Percentiles rank a stretch among this genome's conserved stretches.
Conservation (phyloP, 2,797 vertebrate genomes). For the Acanthopagrus latus region DNA sequence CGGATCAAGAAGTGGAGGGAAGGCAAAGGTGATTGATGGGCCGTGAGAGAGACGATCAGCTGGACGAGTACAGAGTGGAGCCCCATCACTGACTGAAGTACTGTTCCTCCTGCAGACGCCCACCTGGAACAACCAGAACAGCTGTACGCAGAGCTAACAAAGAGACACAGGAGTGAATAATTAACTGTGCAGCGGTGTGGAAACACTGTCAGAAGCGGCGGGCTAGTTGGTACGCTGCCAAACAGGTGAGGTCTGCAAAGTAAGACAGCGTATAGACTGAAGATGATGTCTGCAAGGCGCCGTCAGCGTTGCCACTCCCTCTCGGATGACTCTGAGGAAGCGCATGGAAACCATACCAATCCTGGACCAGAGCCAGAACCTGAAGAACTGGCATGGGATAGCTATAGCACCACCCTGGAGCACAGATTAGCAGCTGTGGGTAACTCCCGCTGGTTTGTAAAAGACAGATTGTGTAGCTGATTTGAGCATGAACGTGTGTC, state of each 20-base stretch:
- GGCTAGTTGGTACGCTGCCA: slow-evolving; percentile 11
- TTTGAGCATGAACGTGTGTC: not conserved
- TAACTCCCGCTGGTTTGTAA: slow-evolving; percentile 55
- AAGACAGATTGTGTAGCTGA: not conserved
- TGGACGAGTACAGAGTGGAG: slow-evolving; percentile 23
- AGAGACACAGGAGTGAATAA: slow-evolving; percentile 12
- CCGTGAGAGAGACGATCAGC: slow-evolving; percentile 26
- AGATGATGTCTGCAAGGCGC: slow-evolving; percentile 61
- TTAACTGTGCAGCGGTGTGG: not conserved
- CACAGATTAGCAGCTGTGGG: slow-evolving; percentile 81
- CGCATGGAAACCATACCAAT: slow-evolving; percentile 69
- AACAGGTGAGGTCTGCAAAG: slow-evolving; percentile 28
- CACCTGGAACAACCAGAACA: slow-evolving; percentile 64
- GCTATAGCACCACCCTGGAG: slow-evolving; percentile 83
- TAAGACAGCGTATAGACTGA: not conserved
- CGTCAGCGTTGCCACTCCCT: slow-evolving; percentile 52
- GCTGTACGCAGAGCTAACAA: slow-evolving; percentile 38
- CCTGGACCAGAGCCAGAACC: slow-evolving; percentile 79
- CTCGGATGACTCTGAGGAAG: slow-evolving; percentile 70
- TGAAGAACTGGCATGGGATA: slow-evolving; percentile 87
- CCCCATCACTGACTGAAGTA: slow-evolving; percentile 31
- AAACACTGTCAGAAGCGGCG: not conserved
- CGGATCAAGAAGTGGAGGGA: slow-evolving; percentile 23
- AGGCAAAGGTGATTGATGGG: slow-evolving; percentile 32
- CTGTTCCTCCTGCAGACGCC: slow-evolving; percentile 22